Percentiles rank a stretch among this genome's conserved stretches.
Conservation (phyloP, 2,888 invertebrate genomes). For the Ceraclea dissimilis region DNA sequence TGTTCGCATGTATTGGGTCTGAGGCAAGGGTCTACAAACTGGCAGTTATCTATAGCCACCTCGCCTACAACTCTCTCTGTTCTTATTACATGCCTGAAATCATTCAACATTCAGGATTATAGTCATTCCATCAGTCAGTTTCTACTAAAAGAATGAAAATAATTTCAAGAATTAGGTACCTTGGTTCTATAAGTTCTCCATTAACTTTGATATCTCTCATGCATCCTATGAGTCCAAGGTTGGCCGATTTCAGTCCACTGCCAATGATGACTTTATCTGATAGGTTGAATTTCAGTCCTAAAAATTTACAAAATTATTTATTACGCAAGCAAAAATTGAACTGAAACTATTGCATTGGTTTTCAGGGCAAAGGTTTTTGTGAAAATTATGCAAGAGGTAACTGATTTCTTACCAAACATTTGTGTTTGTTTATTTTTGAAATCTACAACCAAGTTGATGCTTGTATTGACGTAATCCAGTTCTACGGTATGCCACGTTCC, state of each 20-base stretch:
- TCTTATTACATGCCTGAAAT: conserved; percentile 60
- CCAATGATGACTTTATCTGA: conserved; percentile 70
- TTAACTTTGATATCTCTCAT: conserved; percentile 85
- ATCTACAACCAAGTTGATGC: conserved; percentile 69
- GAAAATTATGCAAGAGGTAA: conserved; percentile 15
- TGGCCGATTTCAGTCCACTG: conserved; percentile 66
- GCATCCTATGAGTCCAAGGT: conserved; percentile 81
- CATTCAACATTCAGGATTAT: not conserved
- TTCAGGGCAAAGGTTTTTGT: no score
- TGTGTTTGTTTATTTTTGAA: conserved; percentile 64
- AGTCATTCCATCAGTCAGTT: not conserved
- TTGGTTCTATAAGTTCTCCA: conserved; percentile 69
- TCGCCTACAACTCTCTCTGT: conserved; percentile 80
- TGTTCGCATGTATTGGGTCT: conserved; percentile 89
- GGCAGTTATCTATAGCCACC: conserved; percentile 83
- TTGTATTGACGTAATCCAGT: conserved; percentile 65
- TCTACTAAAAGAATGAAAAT: not conserved
- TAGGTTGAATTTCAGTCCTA: conserved; percentile 56
- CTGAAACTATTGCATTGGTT: no score
- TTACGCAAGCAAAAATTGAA: no score
- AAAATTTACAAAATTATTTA: conserved; percentile 6
- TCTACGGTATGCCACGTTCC: conserved; percentile 80
- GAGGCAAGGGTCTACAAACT: conserved; percentile 82
- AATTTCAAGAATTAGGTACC: conserved; percentile 29
- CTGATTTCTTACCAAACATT: conserved; percentile 56